Base-by-base conservation (phyloP, 2,797 vertebrate genomes). In the Alfaro cultratus region DNA sequence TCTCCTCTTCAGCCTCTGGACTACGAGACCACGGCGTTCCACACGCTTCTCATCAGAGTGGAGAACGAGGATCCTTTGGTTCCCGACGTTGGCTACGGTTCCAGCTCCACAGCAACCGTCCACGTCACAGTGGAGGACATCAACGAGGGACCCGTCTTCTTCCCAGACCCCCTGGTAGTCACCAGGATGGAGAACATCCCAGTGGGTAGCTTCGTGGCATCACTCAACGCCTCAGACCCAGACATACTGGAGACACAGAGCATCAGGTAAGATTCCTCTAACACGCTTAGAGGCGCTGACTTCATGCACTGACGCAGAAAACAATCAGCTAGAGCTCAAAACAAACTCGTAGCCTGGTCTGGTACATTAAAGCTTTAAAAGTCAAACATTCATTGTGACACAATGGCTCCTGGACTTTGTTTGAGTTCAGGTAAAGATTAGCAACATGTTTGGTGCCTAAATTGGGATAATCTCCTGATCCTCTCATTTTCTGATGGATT, bases 111-210 rank as follows among this genome's bases (percentile, higher is more conserved):
- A 0, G 97, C 98, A 0, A 99, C 98, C 0, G 97, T 99, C 29
- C 96, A 96, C 55, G 96, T 99, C 87, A 97, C 94, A 0, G 97
- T 99, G 47, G 86, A 96, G 87, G 98, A 99, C 11, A 96, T 98
- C 71, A 99, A 99, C 0, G 98, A 99, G 85, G 97, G 98, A 0
- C 98, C 98, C 0, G 94, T 98, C 60, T 99, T 99, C 94, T 97
- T 96, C 90, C 98, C 98, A 0, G 96, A 99, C 92, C 98, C 98
- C 15, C 96, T 98, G 94, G 83, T 84, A 47, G 97, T 98, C 84
- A 97, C 95, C 78, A 96, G 91, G 86, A 95, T 91, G 76, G 98
- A 99, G 86, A 97, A 99, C 90, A 94, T 98, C 77, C 96, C 97
- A 0, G 57, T 97, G 15, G 98, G 97, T 85, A 99, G 97, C 16